Conservation (phyloP, 2,888 invertebrate species). For the Desoria tigrina region DNA sequence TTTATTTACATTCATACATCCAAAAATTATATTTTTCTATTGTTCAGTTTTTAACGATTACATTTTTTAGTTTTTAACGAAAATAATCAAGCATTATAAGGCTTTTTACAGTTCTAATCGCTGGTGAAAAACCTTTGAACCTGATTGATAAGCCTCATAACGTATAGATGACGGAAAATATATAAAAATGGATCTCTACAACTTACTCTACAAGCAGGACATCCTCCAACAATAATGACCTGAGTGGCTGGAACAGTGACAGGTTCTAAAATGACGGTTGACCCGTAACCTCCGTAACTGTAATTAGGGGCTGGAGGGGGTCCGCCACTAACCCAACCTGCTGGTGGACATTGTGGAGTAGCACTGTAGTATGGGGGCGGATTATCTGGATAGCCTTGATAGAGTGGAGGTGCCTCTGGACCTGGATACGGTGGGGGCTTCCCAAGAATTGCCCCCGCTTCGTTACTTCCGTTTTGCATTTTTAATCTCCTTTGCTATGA, state of each 20-base stretch:
- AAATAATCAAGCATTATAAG: too few species aligned
- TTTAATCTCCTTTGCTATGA: too few species aligned
- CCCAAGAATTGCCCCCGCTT: slow-evolving; percentile 24
- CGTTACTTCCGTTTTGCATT: too few species aligned
- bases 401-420: slow-evolving; percentile 8
- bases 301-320: slow-evolving; percentile 34
- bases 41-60: too few species aligned
- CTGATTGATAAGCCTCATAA: too few species aligned
- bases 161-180: too few species aligned
- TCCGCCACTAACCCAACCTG: slow-evolving; percentile 22
- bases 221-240: slow-evolving; percentile 81
- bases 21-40: too few species aligned
- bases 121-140: too few species aligned
- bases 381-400: slow-evolving; percentile 9
- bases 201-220: slow-evolving; percentile 78
- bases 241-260: slow-evolving; percentile 68
- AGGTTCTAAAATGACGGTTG: slow-evolving; percentile 45
- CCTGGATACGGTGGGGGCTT: slow-evolving; percentile 38
- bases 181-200: too few species aligned
- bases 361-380: slow-evolving; percentile 29
- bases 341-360: slow-evolving; percentile 23
- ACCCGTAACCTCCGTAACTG: slow-evolving; percentile 33
- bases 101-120: too few species aligned
- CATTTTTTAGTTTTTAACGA: too few species aligned
- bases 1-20: slow-evolving; percentile 1